Percentiles rank a stretch among this genome's conserved stretches.
These are phyloP conservation scores for Archocentrus centrarchus DNA, from an alignment of 2,113 vertebrate species.

Conservation along the genomic window DNA sequence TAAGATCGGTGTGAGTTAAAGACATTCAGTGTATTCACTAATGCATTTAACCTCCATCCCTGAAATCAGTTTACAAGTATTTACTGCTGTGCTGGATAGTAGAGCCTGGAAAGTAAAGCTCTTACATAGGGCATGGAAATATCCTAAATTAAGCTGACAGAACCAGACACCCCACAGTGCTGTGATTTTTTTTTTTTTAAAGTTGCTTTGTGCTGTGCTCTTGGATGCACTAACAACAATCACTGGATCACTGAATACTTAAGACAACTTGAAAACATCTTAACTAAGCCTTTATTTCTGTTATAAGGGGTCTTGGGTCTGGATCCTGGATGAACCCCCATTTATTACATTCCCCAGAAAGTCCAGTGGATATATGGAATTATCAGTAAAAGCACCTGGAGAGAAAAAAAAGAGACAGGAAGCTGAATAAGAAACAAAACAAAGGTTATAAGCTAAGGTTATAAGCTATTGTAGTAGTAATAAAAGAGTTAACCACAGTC, in stretches of 20 bases:
- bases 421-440: background rate
- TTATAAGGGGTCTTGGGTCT: background rate
- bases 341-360: too few species aligned
- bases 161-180: background rate
- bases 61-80: background rate
- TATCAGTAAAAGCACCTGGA: background rate
- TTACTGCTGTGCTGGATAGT: background rate
- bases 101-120: background rate
- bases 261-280: background rate
- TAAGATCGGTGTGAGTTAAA: background rate
- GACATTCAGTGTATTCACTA: background rate
- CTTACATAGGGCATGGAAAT: background rate
- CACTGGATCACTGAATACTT: background rate
- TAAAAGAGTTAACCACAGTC: background rate
- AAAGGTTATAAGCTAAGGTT: background rate
- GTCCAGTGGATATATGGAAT: background rate
- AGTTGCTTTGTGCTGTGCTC: background rate
- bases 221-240: background rate
- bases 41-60: background rate
- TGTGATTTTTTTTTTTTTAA: background rate
- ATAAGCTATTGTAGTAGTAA: background rate
- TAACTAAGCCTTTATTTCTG: background rate
- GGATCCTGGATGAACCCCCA: background rate
- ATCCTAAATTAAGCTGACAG: background rate
- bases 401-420: background rate